Conservation (phyloP, 2,113 vertebrate genomes). For the Thinocorus orbignyianus region DNA sequence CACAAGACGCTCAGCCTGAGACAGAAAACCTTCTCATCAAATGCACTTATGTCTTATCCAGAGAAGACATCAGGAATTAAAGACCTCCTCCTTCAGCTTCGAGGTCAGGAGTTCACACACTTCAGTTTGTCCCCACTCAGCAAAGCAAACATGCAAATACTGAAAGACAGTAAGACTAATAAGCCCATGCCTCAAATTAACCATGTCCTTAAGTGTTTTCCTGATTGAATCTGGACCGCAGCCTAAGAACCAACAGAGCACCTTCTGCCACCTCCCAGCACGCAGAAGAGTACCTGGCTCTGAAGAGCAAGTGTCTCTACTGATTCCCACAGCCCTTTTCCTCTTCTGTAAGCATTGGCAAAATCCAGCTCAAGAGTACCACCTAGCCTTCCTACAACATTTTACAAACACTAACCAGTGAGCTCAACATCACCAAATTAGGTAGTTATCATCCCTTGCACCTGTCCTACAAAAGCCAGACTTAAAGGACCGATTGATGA, state of each 20-base stretch:
- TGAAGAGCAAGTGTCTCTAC: not conserved
- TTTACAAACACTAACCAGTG: constrained; percentile 1
- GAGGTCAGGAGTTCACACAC: not conserved
- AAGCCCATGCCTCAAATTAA: not conserved
- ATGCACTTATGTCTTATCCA: not conserved
- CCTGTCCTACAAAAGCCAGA: not conserved
- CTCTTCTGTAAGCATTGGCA: constrained; percentile 3
- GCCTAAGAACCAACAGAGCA: not conserved
- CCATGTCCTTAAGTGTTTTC: not conserved
- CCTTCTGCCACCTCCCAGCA: not conserved
- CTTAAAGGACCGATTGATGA: not conserved
- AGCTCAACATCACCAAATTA: constrained; percentile 17
- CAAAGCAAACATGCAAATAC: not conserved
- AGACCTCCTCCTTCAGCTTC: not conserved
- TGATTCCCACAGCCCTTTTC: not conserved
- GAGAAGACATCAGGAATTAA: not conserved
- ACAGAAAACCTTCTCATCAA: not conserved
- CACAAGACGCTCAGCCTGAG: not conserved
- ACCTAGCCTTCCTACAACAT: constrained; percentile 47
- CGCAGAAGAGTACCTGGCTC: not conserved
- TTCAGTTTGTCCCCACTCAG: not conserved
- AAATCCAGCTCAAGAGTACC: constrained; percentile 68
- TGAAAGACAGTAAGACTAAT: not conserved
- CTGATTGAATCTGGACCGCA: not conserved
- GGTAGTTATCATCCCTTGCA: not conserved